Evolutionary conservation across 2,797 vertebrate genomes (phyloP).

Genomic region (Sebastolobus alascanus): DNA sequence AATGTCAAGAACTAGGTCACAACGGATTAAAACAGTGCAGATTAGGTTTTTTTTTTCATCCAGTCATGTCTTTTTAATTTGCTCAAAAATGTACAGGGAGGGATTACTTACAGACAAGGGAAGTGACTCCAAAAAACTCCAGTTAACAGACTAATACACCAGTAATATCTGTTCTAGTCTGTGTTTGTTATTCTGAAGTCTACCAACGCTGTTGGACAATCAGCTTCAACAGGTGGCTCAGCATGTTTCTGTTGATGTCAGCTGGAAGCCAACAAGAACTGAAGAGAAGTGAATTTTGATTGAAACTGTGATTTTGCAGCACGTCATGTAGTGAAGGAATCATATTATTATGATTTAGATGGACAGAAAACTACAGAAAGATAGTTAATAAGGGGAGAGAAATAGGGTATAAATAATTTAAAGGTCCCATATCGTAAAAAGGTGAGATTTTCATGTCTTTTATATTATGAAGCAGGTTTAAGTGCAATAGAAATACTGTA

Average conservation of each 20-base stretch:
- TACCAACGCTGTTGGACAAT: neutral
- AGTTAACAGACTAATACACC: neutral
- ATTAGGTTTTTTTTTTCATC: conserved; percentile 29
- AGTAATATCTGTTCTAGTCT: neutral
- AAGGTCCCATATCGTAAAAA: too few species aligned
- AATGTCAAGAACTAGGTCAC: conserved; percentile 53
- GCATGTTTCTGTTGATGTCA: neutral
- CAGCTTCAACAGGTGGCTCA: conserved; percentile 15
- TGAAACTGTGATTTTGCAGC: neutral
- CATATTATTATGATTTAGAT: neutral
- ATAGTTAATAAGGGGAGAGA: neutral
- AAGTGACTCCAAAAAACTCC: neutral
- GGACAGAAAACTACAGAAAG: neutral
- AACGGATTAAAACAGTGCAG: conserved; percentile 58
- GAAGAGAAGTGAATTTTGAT: conserved; percentile 1
- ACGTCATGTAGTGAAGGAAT: neutral
- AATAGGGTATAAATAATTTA: too few species aligned
- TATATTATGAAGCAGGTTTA: too few species aligned
- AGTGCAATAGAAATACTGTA: too few species aligned
- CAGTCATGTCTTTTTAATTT: conserved; percentile 56
- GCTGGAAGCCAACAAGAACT: neutral
- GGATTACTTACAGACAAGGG: conserved; percentile 16
- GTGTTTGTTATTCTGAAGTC: neutral
- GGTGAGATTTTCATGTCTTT: too few species aligned
- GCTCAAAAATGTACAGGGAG: conserved; percentile 9